phyloP scores from a whole-genome alignment of 2,888 invertebrate species.

The Eristalis pertinax region DNA sequence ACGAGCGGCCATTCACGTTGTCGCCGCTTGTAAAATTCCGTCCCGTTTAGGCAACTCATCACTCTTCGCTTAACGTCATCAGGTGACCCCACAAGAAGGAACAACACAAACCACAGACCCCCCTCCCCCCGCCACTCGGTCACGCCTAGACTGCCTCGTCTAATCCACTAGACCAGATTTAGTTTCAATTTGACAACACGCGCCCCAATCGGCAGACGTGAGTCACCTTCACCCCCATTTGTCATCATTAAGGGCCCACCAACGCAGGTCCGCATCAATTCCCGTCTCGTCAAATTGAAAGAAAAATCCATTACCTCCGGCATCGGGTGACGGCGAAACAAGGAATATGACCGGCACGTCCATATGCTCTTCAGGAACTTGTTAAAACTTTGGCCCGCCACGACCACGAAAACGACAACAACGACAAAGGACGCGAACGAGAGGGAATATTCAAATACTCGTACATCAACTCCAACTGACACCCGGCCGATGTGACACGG shows the following conservation, averaged over 20 bases:
- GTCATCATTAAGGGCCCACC: slow-evolving; percentile 35
- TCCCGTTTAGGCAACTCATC: not conserved
- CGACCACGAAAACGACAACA: slow-evolving; percentile 11
- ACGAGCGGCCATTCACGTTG: not conserved
- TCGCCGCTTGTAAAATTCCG: not conserved
- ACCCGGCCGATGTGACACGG: slow-evolving; percentile 18
- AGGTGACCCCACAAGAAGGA: not conserved
- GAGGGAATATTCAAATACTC: slow-evolving; percentile 57
- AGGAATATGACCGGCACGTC: slow-evolving; percentile 62
- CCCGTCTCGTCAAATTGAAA: slow-evolving; percentile 38
- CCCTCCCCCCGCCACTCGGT: too few species aligned
- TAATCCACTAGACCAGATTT: slow-evolving; percentile 22
- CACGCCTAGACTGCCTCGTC: not conserved
- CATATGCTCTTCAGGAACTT: slow-evolving; percentile 57
- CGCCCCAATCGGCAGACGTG: slow-evolving; percentile 23
- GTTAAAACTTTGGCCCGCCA: slow-evolving; percentile 61
- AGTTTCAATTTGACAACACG: slow-evolving; percentile 45
- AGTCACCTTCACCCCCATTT: slow-evolving; percentile 22
- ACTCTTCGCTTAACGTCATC: not conserved
- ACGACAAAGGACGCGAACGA: not conserved
- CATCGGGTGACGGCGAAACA: slow-evolving; percentile 13
- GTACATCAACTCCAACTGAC: slow-evolving; percentile 49
- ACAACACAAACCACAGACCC: too few species aligned
- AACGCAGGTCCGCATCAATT: not conserved
- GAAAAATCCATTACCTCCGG: slow-evolving; percentile 34